Percentiles rank a stretch among this genome's conserved stretches.
Evolutionary conservation across 2,797 vertebrate species (phyloP).

Genomic region (Botia kubotai): DNA sequence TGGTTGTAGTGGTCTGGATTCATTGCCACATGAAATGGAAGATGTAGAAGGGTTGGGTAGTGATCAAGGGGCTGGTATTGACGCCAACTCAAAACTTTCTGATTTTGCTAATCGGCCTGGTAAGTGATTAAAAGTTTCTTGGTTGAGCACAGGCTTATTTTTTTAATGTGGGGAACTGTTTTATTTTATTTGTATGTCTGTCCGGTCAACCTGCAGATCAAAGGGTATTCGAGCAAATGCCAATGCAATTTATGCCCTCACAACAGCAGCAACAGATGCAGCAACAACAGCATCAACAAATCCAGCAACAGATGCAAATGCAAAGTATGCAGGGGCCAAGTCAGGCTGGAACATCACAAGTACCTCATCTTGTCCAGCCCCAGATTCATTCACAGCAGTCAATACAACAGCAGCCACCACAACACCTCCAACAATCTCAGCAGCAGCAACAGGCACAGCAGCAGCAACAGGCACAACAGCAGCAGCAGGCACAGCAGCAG

Average conservation of each 20-base stretch:
- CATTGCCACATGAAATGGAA: slow-evolving; percentile 83
- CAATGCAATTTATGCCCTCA: slow-evolving; percentile 91
- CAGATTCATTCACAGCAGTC: slow-evolving; percentile 88
- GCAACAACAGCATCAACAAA: slow-evolving; percentile 71
- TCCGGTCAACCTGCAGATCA: slow-evolving; percentile 90
- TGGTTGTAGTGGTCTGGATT: slow-evolving; percentile 79
- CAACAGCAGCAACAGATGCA: slow-evolving; percentile 76
- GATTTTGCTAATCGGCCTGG: slow-evolving; percentile 89
- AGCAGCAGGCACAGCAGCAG: too few species aligned
- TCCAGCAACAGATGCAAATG: slow-evolving; percentile 61
- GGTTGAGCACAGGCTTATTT: background rate
- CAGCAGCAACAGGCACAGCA: slow-evolving; percentile 63
- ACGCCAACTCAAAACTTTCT: slow-evolving; percentile 86
- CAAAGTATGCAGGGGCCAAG: slow-evolving; percentile 75
- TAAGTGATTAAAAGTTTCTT: slow-evolving; percentile 6
- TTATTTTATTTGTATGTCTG: slow-evolving; percentile 79
- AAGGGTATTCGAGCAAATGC: slow-evolving; percentile 92
- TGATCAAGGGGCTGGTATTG: slow-evolving; percentile 88
- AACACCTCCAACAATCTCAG: slow-evolving; percentile 75
- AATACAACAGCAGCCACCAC: slow-evolving; percentile 82
- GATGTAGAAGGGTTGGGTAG: slow-evolving; percentile 85
- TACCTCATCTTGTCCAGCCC: slow-evolving; percentile 78
- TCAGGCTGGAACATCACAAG: slow-evolving; percentile 73
- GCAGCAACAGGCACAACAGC: too few species aligned
- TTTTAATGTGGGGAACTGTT: background rate